phyloP scores from a whole-genome alignment of 2,797 vertebrate species.

The Sibirionetta formosa region DNA sequence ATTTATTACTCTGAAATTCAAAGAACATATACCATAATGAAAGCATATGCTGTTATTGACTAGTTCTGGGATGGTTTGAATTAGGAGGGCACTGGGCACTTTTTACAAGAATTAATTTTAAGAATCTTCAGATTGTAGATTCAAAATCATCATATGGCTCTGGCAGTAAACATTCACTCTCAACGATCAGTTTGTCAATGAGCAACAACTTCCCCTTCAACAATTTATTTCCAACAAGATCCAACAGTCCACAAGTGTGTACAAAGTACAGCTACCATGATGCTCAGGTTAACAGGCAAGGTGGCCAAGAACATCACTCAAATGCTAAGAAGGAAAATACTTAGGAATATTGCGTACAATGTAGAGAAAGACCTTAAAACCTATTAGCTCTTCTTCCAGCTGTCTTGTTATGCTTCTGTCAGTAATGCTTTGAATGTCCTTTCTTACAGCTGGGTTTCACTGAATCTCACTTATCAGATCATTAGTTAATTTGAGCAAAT shows the following conservation, averaged over 20 bases:
- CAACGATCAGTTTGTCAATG: background rate
- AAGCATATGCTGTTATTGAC: background rate
- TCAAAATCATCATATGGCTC: background rate
- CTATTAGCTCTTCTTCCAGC: background rate
- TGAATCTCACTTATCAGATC: slow-evolving; percentile 20
- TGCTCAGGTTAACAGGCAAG: background rate
- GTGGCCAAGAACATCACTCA: background rate
- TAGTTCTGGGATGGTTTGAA: background rate
- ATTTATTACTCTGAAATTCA: background rate
- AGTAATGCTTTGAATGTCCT: background rate
- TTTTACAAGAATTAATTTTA: background rate
- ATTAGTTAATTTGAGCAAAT: slow-evolving; percentile 49
- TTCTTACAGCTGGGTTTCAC: slow-evolving; percentile 23
- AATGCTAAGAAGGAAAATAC: background rate
- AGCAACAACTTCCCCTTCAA: background rate
- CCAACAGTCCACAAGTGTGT: background rate
- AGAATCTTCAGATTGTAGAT: background rate
- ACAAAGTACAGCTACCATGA: background rate
- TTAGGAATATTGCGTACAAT: rapidly evolving
- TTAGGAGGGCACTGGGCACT: background rate
- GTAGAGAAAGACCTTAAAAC: background rate
- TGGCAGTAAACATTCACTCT: background rate
- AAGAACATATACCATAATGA: background rate
- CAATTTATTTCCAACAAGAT: background rate
- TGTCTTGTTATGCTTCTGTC: background rate